Conservation (phyloP, 1,140 invertebrate species). For the Bombus waltoni region DNA sequence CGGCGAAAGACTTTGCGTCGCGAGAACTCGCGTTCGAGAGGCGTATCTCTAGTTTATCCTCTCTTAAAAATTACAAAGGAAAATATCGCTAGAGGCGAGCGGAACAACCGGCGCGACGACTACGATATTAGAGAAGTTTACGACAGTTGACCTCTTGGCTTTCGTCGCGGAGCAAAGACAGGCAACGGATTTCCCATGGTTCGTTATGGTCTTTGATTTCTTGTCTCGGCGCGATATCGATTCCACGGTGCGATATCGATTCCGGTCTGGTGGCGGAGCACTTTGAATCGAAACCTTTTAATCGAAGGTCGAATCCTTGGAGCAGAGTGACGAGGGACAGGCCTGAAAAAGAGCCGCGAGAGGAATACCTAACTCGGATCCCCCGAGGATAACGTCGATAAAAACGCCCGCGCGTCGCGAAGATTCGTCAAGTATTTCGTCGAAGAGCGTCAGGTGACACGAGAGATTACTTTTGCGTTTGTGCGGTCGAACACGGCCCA, state of each 20-base stretch:
- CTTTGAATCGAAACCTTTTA: conserved; percentile 56
- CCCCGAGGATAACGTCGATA: conserved; percentile 55
- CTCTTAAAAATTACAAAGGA: neutral
- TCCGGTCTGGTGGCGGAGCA: neutral
- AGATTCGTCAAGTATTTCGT: conserved; percentile 67
- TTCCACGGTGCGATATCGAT: conserved; percentile 6
- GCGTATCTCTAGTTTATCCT: neutral
- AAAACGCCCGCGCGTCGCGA: conserved; percentile 54
- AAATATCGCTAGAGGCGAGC: neutral
- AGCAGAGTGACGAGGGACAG: conserved; percentile 8
- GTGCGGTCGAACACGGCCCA: conserved; percentile 8
- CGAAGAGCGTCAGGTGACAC: conserved; percentile 64
- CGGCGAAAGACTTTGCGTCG: neutral
- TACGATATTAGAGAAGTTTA: neutral
- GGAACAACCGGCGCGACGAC: neutral
- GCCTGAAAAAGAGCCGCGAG: conserved; percentile 8
- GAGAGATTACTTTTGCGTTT: conserved; percentile 66
- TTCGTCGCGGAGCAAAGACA: neutral
- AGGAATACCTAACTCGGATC: conserved; percentile 11
- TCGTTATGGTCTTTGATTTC: neutral
- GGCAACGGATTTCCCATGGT: neutral
- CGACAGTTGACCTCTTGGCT: conserved; percentile 21
- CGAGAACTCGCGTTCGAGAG: neutral
- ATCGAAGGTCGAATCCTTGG: conserved; percentile 61
- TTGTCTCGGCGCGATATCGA: conserved; percentile 13